Conservation (phyloP, 30 jellyfish, hydroid and myxozoan species). For the Hydra vulgaris region DNA sequence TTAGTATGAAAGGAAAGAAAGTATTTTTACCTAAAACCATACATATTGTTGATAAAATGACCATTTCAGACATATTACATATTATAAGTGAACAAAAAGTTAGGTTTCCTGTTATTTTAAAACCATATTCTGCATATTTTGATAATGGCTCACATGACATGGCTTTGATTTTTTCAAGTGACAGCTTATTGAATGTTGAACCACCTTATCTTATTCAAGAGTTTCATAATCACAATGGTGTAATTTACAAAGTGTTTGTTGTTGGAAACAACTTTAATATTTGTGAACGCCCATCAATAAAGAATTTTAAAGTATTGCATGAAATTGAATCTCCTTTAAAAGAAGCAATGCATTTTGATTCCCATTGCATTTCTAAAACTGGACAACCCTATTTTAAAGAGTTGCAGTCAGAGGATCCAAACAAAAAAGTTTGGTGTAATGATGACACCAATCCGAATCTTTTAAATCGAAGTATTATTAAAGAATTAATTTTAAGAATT, state of each 20-base stretch:
- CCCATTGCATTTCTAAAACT: constrained; percentile 18
- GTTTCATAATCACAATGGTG: constrained; percentile 76
- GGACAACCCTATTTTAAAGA: constrained; percentile 22
- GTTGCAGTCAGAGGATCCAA: constrained; percentile 22
- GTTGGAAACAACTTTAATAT: constrained; percentile 46
- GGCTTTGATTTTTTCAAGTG: constrained; percentile 51
- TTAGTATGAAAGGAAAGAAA: constrained; percentile 19
- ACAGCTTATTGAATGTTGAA: constrained; percentile 19
- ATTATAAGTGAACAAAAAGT: constrained; percentile 17
- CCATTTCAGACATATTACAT: constrained; percentile 3
- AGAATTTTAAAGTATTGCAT: constrained; percentile 14
- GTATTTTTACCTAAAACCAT: constrained; percentile 75
- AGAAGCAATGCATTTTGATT: constrained; percentile 14
- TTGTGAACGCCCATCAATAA: constrained; percentile 80
- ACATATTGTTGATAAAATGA: constrained; percentile 23
- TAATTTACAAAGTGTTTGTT: constrained; percentile 54
- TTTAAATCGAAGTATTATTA: constrained; percentile 45
- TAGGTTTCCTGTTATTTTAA: constrained; percentile 51
- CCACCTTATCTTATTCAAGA: constrained; percentile 78
- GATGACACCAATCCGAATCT: constrained; percentile 11
- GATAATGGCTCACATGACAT: constrained; percentile 73
- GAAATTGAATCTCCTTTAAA: background rate
- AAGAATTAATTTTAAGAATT: constrained; percentile 41
- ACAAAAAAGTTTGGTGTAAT: constrained; percentile 15
- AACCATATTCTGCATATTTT: constrained; percentile 54